Base-by-base conservation (phyloP, 2,113 vertebrate species). In the Tachuris rubrigastra region DNA sequence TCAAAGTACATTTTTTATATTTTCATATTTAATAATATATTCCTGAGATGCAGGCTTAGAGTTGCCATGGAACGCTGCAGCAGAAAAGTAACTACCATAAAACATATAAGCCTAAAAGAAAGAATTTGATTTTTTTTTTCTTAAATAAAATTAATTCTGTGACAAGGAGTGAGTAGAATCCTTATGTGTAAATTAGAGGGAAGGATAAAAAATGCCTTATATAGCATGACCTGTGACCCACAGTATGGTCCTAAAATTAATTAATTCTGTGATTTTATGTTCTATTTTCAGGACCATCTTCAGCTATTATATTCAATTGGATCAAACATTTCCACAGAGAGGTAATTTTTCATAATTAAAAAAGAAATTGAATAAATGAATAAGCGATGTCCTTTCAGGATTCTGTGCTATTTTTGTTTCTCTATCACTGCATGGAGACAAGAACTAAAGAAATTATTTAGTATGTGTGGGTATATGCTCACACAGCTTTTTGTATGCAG, bases 211-310 rank as follows among this genome's bases (percentile, higher is more conserved):
- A 75, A 71, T 63, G 7, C 21, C 35, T 85, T 9, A 37, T 73
- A 37, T 46, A 41, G 59, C 62, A 35, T 87, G 11, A 68, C 30
- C 76, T 79, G 71, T 97, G 79, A 92, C 66, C 62, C 25, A 21
- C 68, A 88, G 27, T 53, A 80, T 67, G 85, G 52, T 76, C 82
- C 50, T 62, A 16, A 95, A 95, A 92, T 93, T 89, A 81, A 94
- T 96, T 94, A 90, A 53, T 37, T 95, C 27, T 85, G 10, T 96
- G 42, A 83, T 95, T 92, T 89, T 94, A 6, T 96, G 21, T 97
- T 94, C 68, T 97, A 55, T 97, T 98, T 95, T 83, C 97, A 99
- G 99, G 99, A 99, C 93, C 99, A 99, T 96, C 97, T 99, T 97
- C 98, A 99, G 82, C 67, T 98, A 35, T 96, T 99, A 60, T 99